Evolutionary conservation across 2,888 invertebrate species (phyloP).

Genomic region (Galeopsomyia nigrocyanea): DNA sequence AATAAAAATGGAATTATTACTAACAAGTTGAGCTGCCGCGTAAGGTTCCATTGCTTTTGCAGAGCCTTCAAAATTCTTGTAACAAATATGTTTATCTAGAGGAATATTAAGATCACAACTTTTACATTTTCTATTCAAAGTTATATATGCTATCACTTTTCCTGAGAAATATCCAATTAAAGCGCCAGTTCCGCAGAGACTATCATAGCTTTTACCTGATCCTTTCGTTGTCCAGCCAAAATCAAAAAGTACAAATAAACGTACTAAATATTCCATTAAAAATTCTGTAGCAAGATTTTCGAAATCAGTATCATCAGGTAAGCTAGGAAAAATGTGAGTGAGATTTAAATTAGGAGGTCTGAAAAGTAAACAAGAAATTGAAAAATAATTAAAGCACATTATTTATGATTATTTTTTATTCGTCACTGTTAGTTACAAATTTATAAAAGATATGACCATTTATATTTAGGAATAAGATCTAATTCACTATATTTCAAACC

Average conservation of each 20-base stretch:
- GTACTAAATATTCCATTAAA: not conserved
- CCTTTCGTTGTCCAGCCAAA: slow-evolving; percentile 18
- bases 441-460: too few relatives aligned
- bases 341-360: slow-evolving; percentile 1
- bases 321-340: slow-evolving; percentile 10
- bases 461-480: too few relatives aligned
- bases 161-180: not conserved
- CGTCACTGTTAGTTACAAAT: not conserved
- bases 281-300: not conserved
- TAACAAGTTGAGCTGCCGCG: not conserved
- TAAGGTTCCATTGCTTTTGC: not conserved
- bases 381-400: not conserved
- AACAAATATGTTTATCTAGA: not conserved
- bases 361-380: not conserved
- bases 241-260: slow-evolving; percentile 2
- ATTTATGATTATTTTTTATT: not conserved
- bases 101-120: not conserved
- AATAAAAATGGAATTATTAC: not conserved
- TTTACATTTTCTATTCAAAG: not conserved
- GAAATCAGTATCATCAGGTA: not conserved
- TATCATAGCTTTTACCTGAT: slow-evolving; percentile 14
- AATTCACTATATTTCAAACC: too few relatives aligned
- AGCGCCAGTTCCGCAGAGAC: not conserved
- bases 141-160: not conserved
- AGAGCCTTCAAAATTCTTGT: not conserved